Percentiles rank a stretch among this genome's conserved stretches.
phyloP scores from a whole-genome alignment of 2,113 vertebrate genomes.

The Arizona elegans region DNA sequence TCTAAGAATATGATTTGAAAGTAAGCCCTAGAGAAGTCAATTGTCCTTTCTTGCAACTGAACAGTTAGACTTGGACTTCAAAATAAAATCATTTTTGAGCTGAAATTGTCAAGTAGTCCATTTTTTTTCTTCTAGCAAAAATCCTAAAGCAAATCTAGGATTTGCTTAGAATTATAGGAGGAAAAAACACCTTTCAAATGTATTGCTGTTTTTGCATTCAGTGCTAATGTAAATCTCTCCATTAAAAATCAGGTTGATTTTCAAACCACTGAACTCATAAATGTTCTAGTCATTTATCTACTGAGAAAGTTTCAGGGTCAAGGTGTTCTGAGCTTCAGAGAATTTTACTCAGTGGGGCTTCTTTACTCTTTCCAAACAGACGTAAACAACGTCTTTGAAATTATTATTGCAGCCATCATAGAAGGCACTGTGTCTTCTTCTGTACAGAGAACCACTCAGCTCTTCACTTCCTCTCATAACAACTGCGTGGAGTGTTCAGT shows the following conservation, averaged over 20 bases:
- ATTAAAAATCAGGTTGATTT: background rate
- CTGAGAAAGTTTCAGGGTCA: background rate
- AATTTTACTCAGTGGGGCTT: background rate
- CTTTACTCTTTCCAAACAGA: constrained; percentile 27
- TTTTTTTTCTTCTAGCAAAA: background rate
- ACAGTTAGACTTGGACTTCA: background rate
- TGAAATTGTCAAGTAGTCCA: background rate
- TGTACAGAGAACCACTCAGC: constrained; percentile 21
- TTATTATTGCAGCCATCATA: constrained; percentile 39
- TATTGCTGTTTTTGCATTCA: background rate
- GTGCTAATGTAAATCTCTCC: background rate
- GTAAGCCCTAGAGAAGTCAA: background rate
- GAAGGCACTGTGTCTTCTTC: constrained; percentile 10
- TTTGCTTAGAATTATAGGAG: background rate
- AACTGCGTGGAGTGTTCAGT: background rate
- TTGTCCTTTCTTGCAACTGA: background rate
- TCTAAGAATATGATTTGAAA: background rate
- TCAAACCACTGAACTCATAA: background rate
- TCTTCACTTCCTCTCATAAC: background rate
- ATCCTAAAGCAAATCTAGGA: background rate
- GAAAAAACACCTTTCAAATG: background rate
- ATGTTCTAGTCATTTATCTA: background rate
- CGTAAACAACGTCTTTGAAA: constrained; percentile 21
- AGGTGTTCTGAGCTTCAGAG: background rate
- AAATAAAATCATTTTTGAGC: background rate